Base-by-base conservation (phyloP, 2,888 invertebrate genomes). In the Lymantria monacha region DNA sequence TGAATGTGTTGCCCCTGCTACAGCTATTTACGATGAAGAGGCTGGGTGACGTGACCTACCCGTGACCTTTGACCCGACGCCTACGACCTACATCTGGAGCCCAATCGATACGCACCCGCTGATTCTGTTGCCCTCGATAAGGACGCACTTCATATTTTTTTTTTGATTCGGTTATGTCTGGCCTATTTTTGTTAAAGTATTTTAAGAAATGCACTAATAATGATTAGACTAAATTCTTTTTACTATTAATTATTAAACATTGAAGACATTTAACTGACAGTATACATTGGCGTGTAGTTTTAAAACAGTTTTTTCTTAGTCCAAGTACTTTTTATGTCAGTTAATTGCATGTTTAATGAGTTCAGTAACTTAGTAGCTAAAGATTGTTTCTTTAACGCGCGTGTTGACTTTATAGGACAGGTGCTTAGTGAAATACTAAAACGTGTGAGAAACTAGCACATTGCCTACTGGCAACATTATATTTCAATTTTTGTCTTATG, bases 31-130 rank as follows among this genome's bases (percentile, higher is more conserved):
- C 76, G 76, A 76, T 76, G 76, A 66, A 72, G 76, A 74, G 72
- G 71, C 74, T 74, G 71, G 68, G 70, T 59, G 70, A 69, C 74
- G 79, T 75, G 87, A 87, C 86, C 89, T 86, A 83, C 83, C 81
- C 85, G 83, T 86, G 92, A 92, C 92, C 92, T 91, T 90, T 92
- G 92, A 92, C 92, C 92, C 81, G 85, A 64, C 89, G 89, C 85
- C 91, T 90, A 84, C 84, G 92, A 92, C 93, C 93, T 88, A 93
- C 81, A 85, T 83, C 70, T 30, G 61, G 64, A 60, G 57, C 49
- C 70, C 72, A 86, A 86, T 86, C 87, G 84, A 88, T 88, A 83
- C 75, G 69, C 76, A 81, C 70, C 69, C 63, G 62, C 64, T 66
- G 70, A 66, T 69, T 70, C 64, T 66, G 70, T 74, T 67, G 67